A percentile compares a stretch with the other conserved stretches of the same genome.
Evolutionary conservation across 2,113 vertebrate species (phyloP).

Genomic region (Trematocara marginatum): DNA sequence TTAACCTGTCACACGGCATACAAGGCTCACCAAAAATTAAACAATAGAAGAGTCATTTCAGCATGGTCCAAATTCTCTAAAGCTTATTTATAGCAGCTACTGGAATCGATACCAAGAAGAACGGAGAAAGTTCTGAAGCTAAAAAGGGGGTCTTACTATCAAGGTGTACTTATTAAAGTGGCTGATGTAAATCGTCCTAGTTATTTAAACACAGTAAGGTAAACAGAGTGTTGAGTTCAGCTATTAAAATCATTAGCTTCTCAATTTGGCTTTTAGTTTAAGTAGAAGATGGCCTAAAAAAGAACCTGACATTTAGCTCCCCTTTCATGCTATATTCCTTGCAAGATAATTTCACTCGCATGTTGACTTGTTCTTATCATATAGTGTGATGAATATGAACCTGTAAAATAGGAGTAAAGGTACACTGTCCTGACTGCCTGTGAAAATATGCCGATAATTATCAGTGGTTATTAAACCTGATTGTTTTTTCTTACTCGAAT

Average conservation of each 20-base stretch:
- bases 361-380: neutral
- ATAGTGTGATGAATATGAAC: neutral
- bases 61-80: neutral
- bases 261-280: neutral
- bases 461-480: neutral
- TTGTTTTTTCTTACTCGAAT: neutral
- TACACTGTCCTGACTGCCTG: neutral
- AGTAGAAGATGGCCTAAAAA: neutral
- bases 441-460: neutral
- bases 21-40: neutral
- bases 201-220: rapidly evolving
- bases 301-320: neutral
- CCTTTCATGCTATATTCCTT: neutral
- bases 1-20: neutral
- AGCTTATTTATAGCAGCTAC: neutral
- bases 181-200: neutral
- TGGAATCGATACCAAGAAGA: rapidly evolving
- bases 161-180: neutral
- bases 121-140: neutral
- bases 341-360: neutral
- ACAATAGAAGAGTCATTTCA: neutral
- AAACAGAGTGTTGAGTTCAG: neutral
- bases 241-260: neutral
- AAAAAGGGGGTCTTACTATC: neutral
- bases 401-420: neutral